Evolutionary conservation across 2,113 vertebrate genomes (phyloP).

Genomic region (Spheniscus mendiculus): DNA sequence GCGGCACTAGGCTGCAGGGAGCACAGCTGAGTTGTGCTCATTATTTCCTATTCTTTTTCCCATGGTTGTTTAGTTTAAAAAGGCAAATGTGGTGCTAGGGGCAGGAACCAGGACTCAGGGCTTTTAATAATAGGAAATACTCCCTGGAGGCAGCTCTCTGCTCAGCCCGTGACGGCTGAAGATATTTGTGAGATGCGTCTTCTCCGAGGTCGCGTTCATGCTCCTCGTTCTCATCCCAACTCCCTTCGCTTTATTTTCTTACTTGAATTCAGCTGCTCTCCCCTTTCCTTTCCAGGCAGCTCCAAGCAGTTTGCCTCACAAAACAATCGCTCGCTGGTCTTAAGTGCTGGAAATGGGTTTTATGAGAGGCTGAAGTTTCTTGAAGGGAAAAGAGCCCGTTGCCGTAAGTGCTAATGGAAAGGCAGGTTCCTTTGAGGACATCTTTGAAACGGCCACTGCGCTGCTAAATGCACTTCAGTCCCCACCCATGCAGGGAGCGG

Average conservation of each 20-base stretch:
- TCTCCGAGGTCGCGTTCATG: background rate
- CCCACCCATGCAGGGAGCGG: background rate
- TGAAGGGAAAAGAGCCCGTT: background rate
- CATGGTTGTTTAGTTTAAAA: background rate
- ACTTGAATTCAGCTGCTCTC: background rate
- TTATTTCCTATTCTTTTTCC: background rate
- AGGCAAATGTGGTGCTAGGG: background rate
- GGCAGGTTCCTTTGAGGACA: slow-evolving; percentile 4
- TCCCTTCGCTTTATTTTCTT: background rate
- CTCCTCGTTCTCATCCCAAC: background rate
- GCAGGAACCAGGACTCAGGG: background rate
- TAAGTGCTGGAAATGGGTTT: background rate
- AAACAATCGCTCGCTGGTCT: background rate
- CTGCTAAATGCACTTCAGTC: background rate
- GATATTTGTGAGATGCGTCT: background rate
- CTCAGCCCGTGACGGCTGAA: background rate
- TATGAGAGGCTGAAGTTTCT: background rate
- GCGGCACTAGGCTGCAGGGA: background rate
- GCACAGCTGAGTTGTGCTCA: background rate
- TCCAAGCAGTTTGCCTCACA: background rate
- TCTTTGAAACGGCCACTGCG: background rate
- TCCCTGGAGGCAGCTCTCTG: background rate
- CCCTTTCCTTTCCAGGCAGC: background rate
- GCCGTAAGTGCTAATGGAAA: background rate
- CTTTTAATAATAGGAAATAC: background rate